These are phyloP conservation scores for Eustalomyia histrio DNA, from an alignment of 2,888 invertebrate species.

Conservation along the genomic window DNA sequence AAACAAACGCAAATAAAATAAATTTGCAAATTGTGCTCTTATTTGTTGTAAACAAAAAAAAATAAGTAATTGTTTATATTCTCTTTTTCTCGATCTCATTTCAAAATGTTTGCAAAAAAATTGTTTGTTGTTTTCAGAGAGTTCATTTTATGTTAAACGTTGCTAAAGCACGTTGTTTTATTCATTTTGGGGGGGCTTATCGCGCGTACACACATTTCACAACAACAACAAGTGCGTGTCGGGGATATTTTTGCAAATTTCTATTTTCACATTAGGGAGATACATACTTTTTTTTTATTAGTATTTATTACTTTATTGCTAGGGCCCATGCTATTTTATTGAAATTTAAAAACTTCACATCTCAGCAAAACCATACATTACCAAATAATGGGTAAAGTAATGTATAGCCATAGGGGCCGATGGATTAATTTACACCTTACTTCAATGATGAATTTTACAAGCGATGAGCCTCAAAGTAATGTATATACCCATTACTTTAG, in stretches of 20 bases:
- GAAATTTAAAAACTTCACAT: too few relatives aligned
- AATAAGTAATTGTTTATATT: neutral
- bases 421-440: too few relatives aligned
- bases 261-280: neutral
- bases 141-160: neutral
- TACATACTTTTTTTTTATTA: too few relatives aligned
- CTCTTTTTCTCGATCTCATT: neutral
- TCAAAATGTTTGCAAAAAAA: neutral
- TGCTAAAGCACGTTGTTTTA: neutral
- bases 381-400: too few relatives aligned
- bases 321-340: too few relatives aligned
- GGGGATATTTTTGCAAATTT: neutral
- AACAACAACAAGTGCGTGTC: neutral
- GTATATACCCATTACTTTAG: too few relatives aligned
- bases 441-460: too few relatives aligned
- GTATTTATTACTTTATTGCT: too few relatives aligned
- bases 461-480: too few relatives aligned
- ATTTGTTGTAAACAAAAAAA: constrained; percentile 1
- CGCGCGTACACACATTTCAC: neutral
- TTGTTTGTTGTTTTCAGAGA: constrained; percentile 42
- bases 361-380: too few relatives aligned
- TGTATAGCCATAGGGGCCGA: too few relatives aligned
- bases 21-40: constrained; percentile 30
- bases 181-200: neutral
- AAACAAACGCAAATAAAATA: constrained; percentile 18